These are phyloP conservation scores for Girardinichthys multiradiatus DNA, from an alignment of 2,113 vertebrate species.

Conservation along the genomic window DNA sequence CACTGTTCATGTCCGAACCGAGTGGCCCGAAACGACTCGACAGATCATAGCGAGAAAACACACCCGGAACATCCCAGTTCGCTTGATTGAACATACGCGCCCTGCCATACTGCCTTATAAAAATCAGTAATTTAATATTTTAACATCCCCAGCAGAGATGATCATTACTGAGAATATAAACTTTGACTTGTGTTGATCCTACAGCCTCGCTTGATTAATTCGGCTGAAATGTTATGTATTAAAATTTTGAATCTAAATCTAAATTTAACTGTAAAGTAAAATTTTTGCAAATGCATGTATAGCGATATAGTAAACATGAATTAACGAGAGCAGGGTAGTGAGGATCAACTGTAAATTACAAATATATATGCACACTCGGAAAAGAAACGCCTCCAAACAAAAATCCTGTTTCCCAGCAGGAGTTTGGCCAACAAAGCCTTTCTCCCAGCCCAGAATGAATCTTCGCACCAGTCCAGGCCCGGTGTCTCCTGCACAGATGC, in stretches of 20 bases:
- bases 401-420: neutral
- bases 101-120: slow-evolving; percentile 13
- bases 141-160: accelerated
- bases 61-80: slow-evolving; percentile 3
- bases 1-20: neutral
- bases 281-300: neutral
- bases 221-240: neutral
- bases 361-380: too few relatives aligned
- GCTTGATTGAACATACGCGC: neutral
- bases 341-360: too few relatives aligned
- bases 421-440: slow-evolving; percentile 59
- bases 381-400: neutral
- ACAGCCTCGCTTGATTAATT: accelerated
- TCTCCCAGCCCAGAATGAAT: slow-evolving; percentile 33
- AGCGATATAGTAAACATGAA: too few relatives aligned
- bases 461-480: slow-evolving; percentile 38
- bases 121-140: neutral
- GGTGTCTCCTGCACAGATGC: slow-evolving; percentile 55
- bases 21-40: neutral
- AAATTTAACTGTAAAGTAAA: neutral
- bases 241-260: accelerated
- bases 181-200: accelerated
- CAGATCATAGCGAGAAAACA: neutral
- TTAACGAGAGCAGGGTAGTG: too few relatives aligned
- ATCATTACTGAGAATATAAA: accelerated